These are phyloP conservation scores for Drosophila hamatofila DNA, from an alignment of 2,888 invertebrate genomes.

Conservation along the genomic window DNA sequence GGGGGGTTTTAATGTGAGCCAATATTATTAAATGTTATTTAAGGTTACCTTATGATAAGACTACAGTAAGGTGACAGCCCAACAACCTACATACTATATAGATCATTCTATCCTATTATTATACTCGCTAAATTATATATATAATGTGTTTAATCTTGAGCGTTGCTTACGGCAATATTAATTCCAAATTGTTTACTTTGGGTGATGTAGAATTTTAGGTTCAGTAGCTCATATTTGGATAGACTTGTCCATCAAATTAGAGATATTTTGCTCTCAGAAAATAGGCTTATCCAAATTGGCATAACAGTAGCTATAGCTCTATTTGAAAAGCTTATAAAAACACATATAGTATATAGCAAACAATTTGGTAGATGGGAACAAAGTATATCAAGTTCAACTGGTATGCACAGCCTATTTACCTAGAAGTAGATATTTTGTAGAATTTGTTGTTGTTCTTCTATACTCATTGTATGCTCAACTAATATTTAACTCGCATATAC, in stretches of 20 bases:
- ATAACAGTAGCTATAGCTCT: not conserved
- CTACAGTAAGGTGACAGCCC: conserved; percentile 37
- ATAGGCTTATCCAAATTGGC: not conserved
- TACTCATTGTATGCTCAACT: too few relatives aligned
- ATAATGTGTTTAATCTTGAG: not conserved
- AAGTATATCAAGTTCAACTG: not conserved
- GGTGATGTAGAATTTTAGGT: conserved; percentile 1
- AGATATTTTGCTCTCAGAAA: not conserved
- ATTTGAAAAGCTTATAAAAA: not conserved
- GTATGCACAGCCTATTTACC: not conserved
- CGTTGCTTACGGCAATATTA: conserved; percentile 11
- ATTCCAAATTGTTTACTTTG: not conserved
- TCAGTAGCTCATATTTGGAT: conserved; percentile 5
- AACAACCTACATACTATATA: conserved; percentile 8
- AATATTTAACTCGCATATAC: not conserved
- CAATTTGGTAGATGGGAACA: not conserved
- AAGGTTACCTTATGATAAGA: conserved; percentile 48
- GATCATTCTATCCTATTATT: conserved; percentile 16
- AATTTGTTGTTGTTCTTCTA: not conserved
- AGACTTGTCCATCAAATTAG: not conserved
- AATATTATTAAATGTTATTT: conserved; percentile 37
- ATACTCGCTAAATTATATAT: conserved; percentile 10
- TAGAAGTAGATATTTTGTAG: not conserved
- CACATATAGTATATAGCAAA: not conserved
- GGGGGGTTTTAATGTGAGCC: conserved; percentile 45